Evolutionary conservation across 2,888 invertebrate species (phyloP).

Genomic region (Tortricodes alternella): DNA sequence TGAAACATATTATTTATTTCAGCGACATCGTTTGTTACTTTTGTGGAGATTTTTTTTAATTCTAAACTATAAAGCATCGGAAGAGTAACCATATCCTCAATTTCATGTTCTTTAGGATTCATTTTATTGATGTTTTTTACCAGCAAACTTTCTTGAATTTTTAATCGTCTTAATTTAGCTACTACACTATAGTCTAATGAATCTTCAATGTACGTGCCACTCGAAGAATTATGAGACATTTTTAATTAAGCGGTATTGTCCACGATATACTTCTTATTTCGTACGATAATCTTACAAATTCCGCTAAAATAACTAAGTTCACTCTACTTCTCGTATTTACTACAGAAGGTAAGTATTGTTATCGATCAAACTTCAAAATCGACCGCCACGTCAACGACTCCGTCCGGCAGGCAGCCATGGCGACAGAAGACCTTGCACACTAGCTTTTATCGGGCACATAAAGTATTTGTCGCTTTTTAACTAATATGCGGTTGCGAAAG

Average conservation of each 20-base stretch:
- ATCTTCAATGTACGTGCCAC: constrained; percentile 29
- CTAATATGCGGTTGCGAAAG: too few species aligned
- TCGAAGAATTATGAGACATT: constrained; percentile 10
- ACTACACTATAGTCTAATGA: constrained; percentile 35
- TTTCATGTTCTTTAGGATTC: constrained; percentile 31
- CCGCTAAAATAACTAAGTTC: background rate
- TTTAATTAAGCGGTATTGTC: background rate
- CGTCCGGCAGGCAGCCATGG: too few species aligned
- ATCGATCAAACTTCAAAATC: constrained; percentile 29
- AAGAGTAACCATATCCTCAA: constrained; percentile 31
- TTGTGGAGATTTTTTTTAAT: constrained; percentile 42
- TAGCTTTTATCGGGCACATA: too few species aligned
- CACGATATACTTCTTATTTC: background rate
- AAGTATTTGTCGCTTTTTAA: too few species aligned
- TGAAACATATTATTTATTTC: constrained; percentile 56
- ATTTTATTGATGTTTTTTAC: constrained; percentile 44
- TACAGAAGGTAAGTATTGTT: background rate
- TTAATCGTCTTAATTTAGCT: constrained; percentile 60
- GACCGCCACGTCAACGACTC: constrained; percentile 22
- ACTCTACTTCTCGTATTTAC: background rate
- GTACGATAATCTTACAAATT: background rate
- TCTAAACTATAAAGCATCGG: constrained; percentile 33
- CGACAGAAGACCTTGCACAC: too few species aligned
- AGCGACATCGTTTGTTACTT: constrained; percentile 46
- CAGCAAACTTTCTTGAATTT: constrained; percentile 67